Conservation (phyloP, 2,797 vertebrate species). For the Enteromius trimaculatus region DNA sequence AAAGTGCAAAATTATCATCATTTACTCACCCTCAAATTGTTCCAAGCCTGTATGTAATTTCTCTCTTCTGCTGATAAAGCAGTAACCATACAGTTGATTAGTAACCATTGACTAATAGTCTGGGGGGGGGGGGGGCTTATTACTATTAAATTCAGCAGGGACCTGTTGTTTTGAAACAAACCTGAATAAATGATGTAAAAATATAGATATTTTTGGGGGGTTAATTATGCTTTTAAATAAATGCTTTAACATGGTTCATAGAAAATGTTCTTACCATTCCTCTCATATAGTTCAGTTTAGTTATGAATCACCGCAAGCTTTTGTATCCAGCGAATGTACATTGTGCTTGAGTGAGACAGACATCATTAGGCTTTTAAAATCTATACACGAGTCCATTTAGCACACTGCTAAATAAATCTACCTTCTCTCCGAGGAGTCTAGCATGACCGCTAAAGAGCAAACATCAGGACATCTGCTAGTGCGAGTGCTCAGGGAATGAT, state of each 20-base stretch:
- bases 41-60: not conserved
- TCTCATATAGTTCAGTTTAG: not conserved
- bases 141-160: too few species aligned
- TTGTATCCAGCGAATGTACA: not conserved
- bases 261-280: not conserved
- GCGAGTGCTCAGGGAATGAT: slow-evolving; percentile 40
- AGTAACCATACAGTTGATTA: too few species aligned
- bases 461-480: slow-evolving; percentile 40
- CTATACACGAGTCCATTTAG: slow-evolving; percentile 60
- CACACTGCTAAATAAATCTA: slow-evolving; percentile 58
- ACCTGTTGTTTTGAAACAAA: not conserved
- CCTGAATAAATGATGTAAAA: not conserved
- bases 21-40: too few species aligned
- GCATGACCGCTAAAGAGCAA: slow-evolving; percentile 48
- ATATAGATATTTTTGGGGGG: not conserved
- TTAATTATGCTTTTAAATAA: not conserved
- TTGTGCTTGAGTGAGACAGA: slow-evolving; percentile 28
- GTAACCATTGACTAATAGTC: not conserved
- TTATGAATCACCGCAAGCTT: not conserved
- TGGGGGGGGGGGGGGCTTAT: too few species aligned
- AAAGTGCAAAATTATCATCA: too few species aligned
- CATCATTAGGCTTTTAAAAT: slow-evolving; percentile 49
- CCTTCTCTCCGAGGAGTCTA: slow-evolving; percentile 49
- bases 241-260: not conserved
- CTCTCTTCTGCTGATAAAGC: not conserved